Evolutionary conservation across 2,888 invertebrate species (phyloP).

Genomic region (Keiferia lycopersicella): DNA sequence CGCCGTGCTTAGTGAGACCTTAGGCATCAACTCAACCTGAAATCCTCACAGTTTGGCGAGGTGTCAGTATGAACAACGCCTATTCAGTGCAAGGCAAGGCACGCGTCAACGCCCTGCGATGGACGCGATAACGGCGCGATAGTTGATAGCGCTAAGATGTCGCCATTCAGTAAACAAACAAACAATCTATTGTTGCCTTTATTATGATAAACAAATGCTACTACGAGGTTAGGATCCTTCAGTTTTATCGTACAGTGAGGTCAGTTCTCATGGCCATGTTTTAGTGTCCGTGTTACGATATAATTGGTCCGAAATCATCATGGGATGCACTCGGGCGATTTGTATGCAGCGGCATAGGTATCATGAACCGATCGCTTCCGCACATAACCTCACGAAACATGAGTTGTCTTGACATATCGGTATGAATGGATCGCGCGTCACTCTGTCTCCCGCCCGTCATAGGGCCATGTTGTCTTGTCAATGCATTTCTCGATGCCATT

Average conservation of each 20-base stretch:
- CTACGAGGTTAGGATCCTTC: not conserved
- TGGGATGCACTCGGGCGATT: no score
- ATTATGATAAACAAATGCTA: not conserved
- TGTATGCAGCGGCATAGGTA: no score
- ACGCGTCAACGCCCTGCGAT: slow-evolving; percentile 10
- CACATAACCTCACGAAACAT: not conserved
- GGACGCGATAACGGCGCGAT: slow-evolving; percentile 30
- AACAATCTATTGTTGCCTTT: slow-evolving; percentile 24
- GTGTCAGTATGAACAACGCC: not conserved
- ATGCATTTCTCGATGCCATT: slow-evolving; percentile 7
- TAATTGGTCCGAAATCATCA: no score
- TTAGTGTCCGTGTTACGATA: no score
- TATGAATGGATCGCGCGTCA: slow-evolving; percentile 68
- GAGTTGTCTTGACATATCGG: slow-evolving; percentile 33
- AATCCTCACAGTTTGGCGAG: not conserved
- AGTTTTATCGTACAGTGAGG: not conserved
- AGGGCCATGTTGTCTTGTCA: not conserved
- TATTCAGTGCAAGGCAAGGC: not conserved
- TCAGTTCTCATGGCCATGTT: not conserved
- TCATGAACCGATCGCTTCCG: not conserved
- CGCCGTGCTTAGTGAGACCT: no score
- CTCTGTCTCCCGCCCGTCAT: not conserved
- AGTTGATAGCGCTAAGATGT: slow-evolving; percentile 29
- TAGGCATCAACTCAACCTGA: no score
- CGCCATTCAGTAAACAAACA: slow-evolving; percentile 14